Evolutionary conservation across 2,113 vertebrate genomes (phyloP).

Genomic region (Takifugu bimaculatus): DNA sequence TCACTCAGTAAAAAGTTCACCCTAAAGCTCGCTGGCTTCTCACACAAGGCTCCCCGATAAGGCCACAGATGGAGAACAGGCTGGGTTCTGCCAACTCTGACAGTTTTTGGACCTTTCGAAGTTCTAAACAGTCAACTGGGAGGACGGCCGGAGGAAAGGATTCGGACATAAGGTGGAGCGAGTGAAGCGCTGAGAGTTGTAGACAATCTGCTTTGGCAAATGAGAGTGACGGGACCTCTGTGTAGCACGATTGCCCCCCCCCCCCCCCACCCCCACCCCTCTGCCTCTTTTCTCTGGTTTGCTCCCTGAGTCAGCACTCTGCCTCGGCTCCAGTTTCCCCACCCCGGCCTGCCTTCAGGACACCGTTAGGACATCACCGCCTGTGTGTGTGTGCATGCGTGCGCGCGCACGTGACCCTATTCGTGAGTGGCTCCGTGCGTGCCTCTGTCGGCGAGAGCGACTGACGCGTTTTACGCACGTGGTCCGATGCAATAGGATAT

Average conservation of each 20-base stretch:
- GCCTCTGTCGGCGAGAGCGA: slow-evolving; percentile 39
- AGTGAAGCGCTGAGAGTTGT: slow-evolving; percentile 16
- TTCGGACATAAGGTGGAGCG: background rate
- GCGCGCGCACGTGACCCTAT: slow-evolving; percentile 9
- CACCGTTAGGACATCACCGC: slow-evolving; percentile 64
- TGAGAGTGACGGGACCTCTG: slow-evolving; percentile 39
- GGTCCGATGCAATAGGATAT: slow-evolving; percentile 74
- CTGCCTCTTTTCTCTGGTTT: slow-evolving; percentile 26
- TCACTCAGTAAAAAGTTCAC: no score
- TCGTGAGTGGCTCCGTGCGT: slow-evolving; percentile 40
- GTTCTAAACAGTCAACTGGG: no score
- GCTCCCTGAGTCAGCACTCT: slow-evolving; percentile 74
- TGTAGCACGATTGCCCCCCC: slow-evolving; percentile 49
- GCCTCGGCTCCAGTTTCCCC: slow-evolving; percentile 70
- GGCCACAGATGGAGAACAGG: no score
- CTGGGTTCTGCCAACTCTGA: no score
- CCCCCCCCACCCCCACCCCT: slow-evolving; percentile 14
- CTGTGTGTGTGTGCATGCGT: slow-evolving; percentile 25
- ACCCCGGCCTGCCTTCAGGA: slow-evolving; percentile 53
- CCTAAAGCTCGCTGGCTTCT: no score
- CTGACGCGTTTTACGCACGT: slow-evolving; percentile 60
- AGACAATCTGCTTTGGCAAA: slow-evolving; percentile 35
- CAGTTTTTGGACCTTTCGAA: no score
- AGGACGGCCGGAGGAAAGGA: no score
- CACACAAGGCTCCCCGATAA: no score